Base-by-base conservation (phyloP, 2,888 invertebrate genomes). In the Netelia inedita region DNA sequence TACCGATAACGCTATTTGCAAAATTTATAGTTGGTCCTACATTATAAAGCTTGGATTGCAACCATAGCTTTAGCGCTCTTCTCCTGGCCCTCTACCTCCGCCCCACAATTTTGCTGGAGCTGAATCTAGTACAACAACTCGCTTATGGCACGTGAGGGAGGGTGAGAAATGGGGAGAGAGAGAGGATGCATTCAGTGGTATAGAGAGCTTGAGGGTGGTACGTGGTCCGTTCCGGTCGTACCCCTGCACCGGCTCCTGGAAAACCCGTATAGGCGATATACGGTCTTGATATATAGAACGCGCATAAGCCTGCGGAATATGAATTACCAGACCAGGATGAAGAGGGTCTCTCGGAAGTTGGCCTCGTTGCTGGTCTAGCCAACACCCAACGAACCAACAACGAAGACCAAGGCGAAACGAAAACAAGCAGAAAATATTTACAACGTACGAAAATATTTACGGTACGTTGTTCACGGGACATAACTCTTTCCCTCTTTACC, bases 1-100 rank as follows among this genome's bases (percentile, higher is more conserved):
- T 85, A 78, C 69, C 81, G 81, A 81, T 85, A 85, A 85, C 81
- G 73, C 81, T 81, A 78, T 81, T 85, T 85, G 69, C 69, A 21
- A 69, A 85, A 85, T 74, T 78, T 69, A 78, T 78, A 57, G 72
- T 63, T 75, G 43, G 35, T 46, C 10, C 65, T 59, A 57, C 50
- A 69, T 76, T 82, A 35, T 35, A 57, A 53, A 74, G 59, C 46
- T 78, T 35, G 50, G 46, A 16, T 53, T 53, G 5, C 46, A 23
- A 23, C 16, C 43, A 65, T 19, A 50, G 50, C 35, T 53, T 61
- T 65, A 19, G 74, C 43, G 23, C 57, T 57, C 57, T 59, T 14
- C 46, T 46, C 35, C 43, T 1, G 16, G 61, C 28, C 16, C 41
- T 68, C 35, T 6, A 35, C 35, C 35, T 73, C 46, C 55, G 8